A percentile compares a stretch with the other conserved stretches of the same genome.
phyloP scores from a whole-genome alignment of 2,888 invertebrate genomes.

The Sarcophaga carnaria region DNA sequence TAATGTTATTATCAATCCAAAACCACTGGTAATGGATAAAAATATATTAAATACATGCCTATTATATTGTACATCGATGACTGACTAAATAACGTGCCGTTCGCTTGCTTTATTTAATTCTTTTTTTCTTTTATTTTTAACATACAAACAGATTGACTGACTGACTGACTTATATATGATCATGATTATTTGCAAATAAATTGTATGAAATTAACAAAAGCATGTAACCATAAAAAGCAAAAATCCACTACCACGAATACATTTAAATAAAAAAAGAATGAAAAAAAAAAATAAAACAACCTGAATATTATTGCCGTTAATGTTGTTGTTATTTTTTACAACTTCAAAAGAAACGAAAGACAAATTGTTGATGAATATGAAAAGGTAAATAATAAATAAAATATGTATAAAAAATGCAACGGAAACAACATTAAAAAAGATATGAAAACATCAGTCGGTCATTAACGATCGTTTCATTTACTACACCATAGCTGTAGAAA shows the following conservation, averaged over 20 bases:
- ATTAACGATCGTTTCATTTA: slow-evolving; percentile 40
- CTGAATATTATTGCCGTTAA: slow-evolving; percentile 33
- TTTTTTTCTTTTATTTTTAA: neutral
- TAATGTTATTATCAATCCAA: slow-evolving; percentile 20
- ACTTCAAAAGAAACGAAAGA: slow-evolving; percentile 50
- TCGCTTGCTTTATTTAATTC: too few species aligned
- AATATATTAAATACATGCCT: slow-evolving; percentile 2
- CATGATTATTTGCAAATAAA: slow-evolving; percentile 58
- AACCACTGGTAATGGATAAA: slow-evolving; percentile 30
- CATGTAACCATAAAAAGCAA: slow-evolving; percentile 61
- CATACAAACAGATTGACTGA: slow-evolving; percentile 26
- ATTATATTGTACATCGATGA: slow-evolving; percentile 13
- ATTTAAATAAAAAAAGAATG: neutral
- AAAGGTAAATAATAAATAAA: slow-evolving; percentile 28
- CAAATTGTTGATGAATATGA: slow-evolving; percentile 45
- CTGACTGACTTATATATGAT: slow-evolving; percentile 39
- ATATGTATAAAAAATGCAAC: neutral
- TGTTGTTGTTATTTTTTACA: slow-evolving; percentile 23
- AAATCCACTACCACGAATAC: slow-evolving; percentile 42
- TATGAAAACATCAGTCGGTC: slow-evolving; percentile 44
- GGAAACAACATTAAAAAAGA: slow-evolving; percentile 16
- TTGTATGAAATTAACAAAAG: slow-evolving; percentile 61
- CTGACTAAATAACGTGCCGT: slow-evolving; percentile 31
- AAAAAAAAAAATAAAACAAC: slow-evolving; percentile 19
- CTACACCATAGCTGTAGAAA: neutral